Conservation (phyloP, 2,797 vertebrate genomes). For the Hypotaenidia okinawae region DNA sequence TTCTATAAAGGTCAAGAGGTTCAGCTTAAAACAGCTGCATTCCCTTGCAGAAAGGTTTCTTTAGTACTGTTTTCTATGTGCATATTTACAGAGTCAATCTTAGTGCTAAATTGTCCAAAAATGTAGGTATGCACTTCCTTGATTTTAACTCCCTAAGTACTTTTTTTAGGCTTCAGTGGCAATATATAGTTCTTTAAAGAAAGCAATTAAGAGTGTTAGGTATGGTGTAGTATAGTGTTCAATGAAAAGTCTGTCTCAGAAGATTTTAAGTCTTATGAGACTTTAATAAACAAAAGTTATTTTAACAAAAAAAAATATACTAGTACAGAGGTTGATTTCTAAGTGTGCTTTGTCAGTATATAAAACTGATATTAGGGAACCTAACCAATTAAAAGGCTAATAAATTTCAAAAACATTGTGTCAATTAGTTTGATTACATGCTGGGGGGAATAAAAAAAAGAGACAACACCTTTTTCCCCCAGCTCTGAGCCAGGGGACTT, state of each 20-base stretch:
- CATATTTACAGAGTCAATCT: not conserved
- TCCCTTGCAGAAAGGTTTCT: not conserved
- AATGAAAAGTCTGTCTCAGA: not conserved
- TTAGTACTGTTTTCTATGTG: not conserved
- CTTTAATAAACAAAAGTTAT: not conserved
- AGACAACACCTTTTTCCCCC: too few species aligned
- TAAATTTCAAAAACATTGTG: not conserved
- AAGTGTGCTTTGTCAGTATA: not conserved
- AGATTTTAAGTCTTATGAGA: not conserved
- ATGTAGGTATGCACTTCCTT: not conserved
- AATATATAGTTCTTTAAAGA: not conserved
- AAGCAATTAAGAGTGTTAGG: not conserved
- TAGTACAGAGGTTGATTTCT: not conserved
- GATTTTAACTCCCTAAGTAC: not conserved
- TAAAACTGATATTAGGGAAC: not conserved
- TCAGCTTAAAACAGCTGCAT: not conserved
- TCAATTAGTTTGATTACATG: not conserved
- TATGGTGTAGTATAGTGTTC: not conserved
- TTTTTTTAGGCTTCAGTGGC: not conserved
- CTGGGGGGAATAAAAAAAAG: not conserved
- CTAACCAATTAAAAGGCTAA: not conserved
- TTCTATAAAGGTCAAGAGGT: not conserved
- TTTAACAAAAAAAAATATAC: not conserved
- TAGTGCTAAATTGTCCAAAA: not conserved
- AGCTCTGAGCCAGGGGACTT: not conserved